These are phyloP conservation scores for Troides oblongomaculatus DNA, from an alignment of 2,888 invertebrate genomes.

Conservation along the genomic window DNA sequence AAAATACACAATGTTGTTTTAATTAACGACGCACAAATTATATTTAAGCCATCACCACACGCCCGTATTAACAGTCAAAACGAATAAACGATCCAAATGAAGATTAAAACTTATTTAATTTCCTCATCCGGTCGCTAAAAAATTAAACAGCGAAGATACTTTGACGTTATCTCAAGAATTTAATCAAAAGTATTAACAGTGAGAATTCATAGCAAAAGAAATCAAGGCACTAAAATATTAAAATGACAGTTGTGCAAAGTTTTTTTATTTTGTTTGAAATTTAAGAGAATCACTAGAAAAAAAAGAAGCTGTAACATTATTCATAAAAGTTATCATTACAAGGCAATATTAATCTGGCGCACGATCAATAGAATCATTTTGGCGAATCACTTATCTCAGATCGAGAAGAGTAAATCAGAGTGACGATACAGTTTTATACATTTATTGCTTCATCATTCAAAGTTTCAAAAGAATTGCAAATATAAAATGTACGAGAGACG, in stretches of 20 bases:
- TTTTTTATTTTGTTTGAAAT: background rate
- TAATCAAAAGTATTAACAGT: background rate
- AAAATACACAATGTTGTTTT: background rate
- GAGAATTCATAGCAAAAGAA: background rate
- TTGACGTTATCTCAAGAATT: background rate
- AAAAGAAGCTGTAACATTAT: background rate
- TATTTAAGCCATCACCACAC: background rate
- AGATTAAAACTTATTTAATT: conserved; percentile 14
- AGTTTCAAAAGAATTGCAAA: conserved; percentile 37
- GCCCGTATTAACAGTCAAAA: background rate
- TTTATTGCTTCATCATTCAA: conserved; percentile 51
- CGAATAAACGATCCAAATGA: background rate
- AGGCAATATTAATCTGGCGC: background rate
- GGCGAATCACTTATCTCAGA: conserved; percentile 47
- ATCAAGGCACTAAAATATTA: background rate
- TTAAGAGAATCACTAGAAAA: background rate
- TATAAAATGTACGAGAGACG: conserved; percentile 20
- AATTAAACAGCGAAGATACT: background rate
- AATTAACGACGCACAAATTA: background rate
- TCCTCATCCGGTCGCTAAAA: conserved; percentile 16
- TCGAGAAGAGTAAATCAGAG: conserved; percentile 38
- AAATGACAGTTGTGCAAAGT: background rate
- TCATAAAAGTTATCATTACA: background rate
- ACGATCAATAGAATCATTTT: conserved; percentile 33
- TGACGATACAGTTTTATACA: conserved; percentile 53